Conservation (phyloP, 2,113 vertebrate species). For the Connochaetes taurinus region DNA sequence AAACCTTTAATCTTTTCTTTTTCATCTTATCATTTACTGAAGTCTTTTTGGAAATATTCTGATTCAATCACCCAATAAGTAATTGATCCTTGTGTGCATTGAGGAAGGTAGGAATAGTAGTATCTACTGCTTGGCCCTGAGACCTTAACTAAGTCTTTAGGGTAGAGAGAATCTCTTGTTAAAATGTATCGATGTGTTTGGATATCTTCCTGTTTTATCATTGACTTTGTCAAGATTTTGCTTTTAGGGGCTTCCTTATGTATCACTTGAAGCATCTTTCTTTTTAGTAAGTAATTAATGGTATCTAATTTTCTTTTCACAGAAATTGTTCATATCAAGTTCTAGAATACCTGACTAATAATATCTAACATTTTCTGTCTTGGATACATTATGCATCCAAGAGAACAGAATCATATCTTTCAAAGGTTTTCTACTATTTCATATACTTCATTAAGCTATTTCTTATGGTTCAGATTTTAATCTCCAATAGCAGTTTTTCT, state of each 20-base stretch:
- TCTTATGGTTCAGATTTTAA: not conserved
- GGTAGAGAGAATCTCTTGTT: not conserved
- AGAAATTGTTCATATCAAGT: not conserved
- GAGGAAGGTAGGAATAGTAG: not conserved
- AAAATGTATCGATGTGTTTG: not conserved
- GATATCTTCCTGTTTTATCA: not conserved
- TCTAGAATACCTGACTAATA: not conserved
- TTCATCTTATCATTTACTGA: not conserved
- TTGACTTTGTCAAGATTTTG: not conserved
- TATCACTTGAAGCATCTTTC: not conserved
- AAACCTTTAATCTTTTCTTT: not conserved
- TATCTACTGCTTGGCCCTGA: not conserved
- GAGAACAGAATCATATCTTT: not conserved
- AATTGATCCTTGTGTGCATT: not conserved
- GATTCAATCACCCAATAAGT: not conserved
- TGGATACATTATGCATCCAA: not conserved
- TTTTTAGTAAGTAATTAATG: not conserved
- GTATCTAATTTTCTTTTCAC: not conserved
- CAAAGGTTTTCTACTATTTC: not conserved
- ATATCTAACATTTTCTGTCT: not conserved
- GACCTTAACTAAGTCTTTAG: not conserved
- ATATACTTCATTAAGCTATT: not conserved
- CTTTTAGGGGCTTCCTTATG: not conserved
- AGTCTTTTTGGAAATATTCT: not conserved
- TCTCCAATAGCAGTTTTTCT: not conserved